A percentile compares a stretch with the other conserved stretches of the same genome.
These are phyloP conservation scores for Apis florea DNA, from an alignment of 1,140 invertebrate genomes.

Conservation along the genomic window DNA sequence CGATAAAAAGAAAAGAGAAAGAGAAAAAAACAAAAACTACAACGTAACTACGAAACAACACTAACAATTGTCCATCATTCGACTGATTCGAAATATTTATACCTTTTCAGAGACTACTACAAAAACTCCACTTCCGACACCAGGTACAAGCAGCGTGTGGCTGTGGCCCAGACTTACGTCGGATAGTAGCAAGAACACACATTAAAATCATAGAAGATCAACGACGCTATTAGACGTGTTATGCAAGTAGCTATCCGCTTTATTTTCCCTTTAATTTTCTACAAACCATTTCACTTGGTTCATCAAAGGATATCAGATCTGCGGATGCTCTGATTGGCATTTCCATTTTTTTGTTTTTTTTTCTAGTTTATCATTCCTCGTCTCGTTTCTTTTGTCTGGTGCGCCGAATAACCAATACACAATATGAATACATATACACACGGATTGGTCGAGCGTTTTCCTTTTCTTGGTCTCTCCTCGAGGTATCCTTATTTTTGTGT, in stretches of 20 bases:
- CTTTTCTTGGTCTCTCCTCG: background rate
- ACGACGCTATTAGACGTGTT: constrained; percentile 56
- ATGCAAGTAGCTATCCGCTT: constrained; percentile 30
- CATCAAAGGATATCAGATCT: background rate
- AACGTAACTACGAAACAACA: background rate
- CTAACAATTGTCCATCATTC: background rate
- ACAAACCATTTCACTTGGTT: background rate
- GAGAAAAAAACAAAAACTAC: background rate
- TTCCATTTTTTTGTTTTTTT: too few species aligned
- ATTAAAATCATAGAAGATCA: constrained; percentile 70
- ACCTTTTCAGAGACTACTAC: background rate
- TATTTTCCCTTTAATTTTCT: background rate
- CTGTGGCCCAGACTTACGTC: constrained; percentile 56
- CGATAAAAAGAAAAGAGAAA: background rate
- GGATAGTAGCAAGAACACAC: constrained; percentile 68
- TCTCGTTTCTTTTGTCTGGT: background rate
- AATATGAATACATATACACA: background rate
- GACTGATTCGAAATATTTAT: background rate
- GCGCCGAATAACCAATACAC: background rate
- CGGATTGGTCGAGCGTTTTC: background rate
- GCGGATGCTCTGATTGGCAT: background rate
- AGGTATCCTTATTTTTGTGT: background rate
- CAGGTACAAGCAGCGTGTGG: constrained; percentile 36
- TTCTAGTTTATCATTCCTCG: background rate
- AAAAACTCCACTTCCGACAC: constrained; percentile 45